phyloP scores from a whole-genome alignment of 2,113 vertebrate genomes.

The Dasyprocta punctata region DNA sequence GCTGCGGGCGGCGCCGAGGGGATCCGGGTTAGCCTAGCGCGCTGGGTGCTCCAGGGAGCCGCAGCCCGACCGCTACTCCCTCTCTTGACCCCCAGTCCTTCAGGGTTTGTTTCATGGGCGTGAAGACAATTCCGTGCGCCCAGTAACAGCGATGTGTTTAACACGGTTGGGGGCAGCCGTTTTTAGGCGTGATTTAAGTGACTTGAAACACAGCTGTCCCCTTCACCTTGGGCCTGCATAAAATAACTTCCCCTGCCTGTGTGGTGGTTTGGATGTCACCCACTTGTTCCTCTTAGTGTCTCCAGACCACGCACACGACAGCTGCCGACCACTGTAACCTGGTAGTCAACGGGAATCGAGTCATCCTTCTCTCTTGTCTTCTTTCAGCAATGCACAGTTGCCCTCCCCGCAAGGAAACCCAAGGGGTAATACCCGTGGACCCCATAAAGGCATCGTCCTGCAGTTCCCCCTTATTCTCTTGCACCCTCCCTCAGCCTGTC shows the following conservation, averaged over 20 bases:
- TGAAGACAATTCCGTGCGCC: not conserved
- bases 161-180: not conserved
- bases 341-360: not conserved
- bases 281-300: not conserved
- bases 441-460: not conserved
- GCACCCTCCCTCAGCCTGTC: not conserved
- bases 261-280: not conserved
- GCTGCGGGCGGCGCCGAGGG: not conserved
- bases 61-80: not conserved
- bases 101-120: not conserved
- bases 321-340: not conserved
- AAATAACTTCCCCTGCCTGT: not conserved
- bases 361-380: not conserved
- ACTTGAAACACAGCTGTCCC: not conserved
- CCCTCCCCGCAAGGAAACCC: not conserved
- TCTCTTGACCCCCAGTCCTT: not conserved
- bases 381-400: not conserved
- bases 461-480: not conserved
- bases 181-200: not conserved
- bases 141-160: not conserved
- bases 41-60: not conserved
- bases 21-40: not conserved
- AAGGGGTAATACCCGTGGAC: not conserved
- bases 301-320: not conserved
- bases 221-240: not conserved